A percentile compares a stretch with the other conserved stretches of the same genome.
phyloP scores from a whole-genome alignment of 2,113 vertebrate genomes.

The Macroglossus sobrinus region DNA sequence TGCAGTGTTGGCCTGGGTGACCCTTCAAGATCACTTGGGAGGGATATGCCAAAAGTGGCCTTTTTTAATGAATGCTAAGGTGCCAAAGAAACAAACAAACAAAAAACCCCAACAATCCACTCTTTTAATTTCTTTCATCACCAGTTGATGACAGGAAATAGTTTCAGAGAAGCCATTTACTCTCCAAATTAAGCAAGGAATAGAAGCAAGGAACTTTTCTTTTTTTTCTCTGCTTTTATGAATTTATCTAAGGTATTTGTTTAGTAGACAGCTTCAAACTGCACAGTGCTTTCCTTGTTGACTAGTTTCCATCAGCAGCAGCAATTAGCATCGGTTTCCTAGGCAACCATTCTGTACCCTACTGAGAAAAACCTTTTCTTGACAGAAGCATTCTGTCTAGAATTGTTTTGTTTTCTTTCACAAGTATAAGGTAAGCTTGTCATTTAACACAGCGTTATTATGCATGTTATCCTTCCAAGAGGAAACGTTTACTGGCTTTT shows the following conservation, averaged over 20 bases:
- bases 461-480: conserved; percentile 61
- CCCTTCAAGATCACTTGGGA: not conserved
- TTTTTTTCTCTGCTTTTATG: conserved; percentile 42
- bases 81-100: conserved; percentile 45
- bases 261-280: conserved; percentile 49
- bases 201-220: conserved; percentile 14
- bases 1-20: not conserved
- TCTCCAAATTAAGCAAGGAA: conserved; percentile 57
- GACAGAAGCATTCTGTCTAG: conserved; percentile 80
- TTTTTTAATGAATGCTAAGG: conserved; percentile 21
- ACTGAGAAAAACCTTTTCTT: conserved; percentile 77
- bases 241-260: conserved; percentile 64
- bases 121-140: conserved; percentile 14
- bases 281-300: conserved; percentile 77
- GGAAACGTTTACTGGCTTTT: conserved; percentile 60
- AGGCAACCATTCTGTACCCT: conserved; percentile 82
- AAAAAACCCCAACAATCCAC: not conserved
- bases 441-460: conserved; percentile 59
- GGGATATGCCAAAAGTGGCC: not conserved
- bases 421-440: conserved; percentile 63
- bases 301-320: conserved; percentile 68
- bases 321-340: conserved; percentile 82
- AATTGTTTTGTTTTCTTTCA: conserved; percentile 82
- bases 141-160: not conserved
- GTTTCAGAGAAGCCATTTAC: conserved; percentile 51